Evolutionary conservation across 2,113 vertebrate species (phyloP).

Genomic region (Bostrychus sinensis): DNA sequence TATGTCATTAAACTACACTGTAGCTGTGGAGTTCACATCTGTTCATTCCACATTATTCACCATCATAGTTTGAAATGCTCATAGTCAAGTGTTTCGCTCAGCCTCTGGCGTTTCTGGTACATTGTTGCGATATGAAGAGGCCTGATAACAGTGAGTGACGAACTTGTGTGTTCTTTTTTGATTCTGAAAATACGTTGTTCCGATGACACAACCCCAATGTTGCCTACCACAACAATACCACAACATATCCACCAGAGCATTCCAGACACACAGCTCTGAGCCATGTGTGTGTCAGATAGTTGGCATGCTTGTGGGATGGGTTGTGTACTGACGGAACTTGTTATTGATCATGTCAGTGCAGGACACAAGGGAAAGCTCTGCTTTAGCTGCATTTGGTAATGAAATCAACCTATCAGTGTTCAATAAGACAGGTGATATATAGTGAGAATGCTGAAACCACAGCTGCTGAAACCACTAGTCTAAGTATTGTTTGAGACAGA

Average conservation of each 20-base stretch:
- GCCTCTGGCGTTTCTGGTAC: conserved; percentile 21
- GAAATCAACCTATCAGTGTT: conserved; percentile 5
- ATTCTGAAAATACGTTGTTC: conserved; percentile 38
- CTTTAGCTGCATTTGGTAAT: background rate
- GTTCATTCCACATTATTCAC: background rate
- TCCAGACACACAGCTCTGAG: conserved; percentile 6
- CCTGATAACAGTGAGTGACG: conserved; percentile 16
- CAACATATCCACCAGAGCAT: conserved; percentile 36
- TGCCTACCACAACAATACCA: conserved; percentile 51
- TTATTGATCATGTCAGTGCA: background rate
- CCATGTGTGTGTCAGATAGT: conserved; percentile 18
- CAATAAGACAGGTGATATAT: background rate
- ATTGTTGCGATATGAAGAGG: conserved; percentile 2
- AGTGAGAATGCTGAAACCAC: background rate
- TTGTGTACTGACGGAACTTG: conserved; percentile 4
- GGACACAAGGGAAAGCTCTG: background rate
- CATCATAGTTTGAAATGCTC: background rate
- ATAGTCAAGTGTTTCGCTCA: background rate
- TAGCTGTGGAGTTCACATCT: background rate
- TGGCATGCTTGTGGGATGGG: conserved; percentile 24
- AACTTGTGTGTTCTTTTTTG: conserved; percentile 13
- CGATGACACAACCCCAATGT: conserved; percentile 46
- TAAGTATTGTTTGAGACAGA: no score
- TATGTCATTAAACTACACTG: conserved; percentile 8
- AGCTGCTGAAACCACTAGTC: background rate